Evolutionary conservation across 1,140 invertebrate species (phyloP), one percentile per base, ranked within the genome.

Genomic region (Musca vetustissima): DNA sequence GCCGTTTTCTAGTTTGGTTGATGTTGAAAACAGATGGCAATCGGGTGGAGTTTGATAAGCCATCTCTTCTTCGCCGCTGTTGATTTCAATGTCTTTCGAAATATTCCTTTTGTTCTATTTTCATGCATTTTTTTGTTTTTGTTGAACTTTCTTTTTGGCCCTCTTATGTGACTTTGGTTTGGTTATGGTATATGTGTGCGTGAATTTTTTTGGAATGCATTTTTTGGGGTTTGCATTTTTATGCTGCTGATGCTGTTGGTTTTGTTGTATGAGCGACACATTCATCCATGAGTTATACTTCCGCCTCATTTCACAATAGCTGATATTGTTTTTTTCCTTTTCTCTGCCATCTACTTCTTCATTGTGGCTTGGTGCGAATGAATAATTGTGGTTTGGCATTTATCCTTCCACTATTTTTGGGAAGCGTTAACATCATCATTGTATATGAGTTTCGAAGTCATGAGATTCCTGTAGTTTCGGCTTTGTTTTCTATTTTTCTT

Each of bases 281-380:
- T 28, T 28, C 57, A 36, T 43, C 28, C 36, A 61, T 36, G 57
- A 61, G 36, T 36, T 28, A 43, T 17, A 24, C 57, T 61, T 61
- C 57, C 57, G 57, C 57, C 57, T 61, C 57, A 61, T 61, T 61
- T 61, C 57, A 61, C 57, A 61, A 61, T 43, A 61, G 57, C 57
- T 61, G 17, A 36, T 17, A 43, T 13, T 1, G 36, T 43, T 43
- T 43, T 11, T 43, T 43, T 43, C 8, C 8, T 43, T 43, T 6
- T 13, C 28, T 13, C 13, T 13, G 1, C 36, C 36, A 43, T 43
- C 36, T 43, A 8, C 28, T 32, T 32, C 28, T 3, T 32, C 55
- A 28, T 61, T 61, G 57, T 61, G 57, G 57, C 36, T 19, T 21
- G 17, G 57, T 61, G 57, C 57, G 57, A 61, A 61, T 61, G 57